Evolutionary conservation across 2,888 invertebrate genomes (phyloP), one percentile per base, ranked within the genome.

Genomic region (Esperia sulphurella): DNA sequence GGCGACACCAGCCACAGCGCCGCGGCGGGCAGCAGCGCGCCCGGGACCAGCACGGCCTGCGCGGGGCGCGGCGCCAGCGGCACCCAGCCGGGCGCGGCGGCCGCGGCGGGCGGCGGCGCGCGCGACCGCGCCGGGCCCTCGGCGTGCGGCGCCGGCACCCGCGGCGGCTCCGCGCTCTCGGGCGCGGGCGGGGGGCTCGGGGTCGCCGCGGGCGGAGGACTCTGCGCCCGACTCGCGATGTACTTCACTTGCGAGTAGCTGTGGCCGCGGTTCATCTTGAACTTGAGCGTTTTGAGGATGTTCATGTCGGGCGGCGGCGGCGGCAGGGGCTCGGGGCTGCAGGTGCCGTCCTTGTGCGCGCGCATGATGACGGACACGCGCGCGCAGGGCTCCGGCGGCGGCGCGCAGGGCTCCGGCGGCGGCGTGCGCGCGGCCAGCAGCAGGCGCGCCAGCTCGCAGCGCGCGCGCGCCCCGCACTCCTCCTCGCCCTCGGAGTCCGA

Each of bases 401-500:
- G n/a, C n/a, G n/a, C n/a, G n/a, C n/a, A n/a, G n/a, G n/a, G n/a
- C n/a, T 8, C 31, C 4, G 35, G 35, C 72, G 86, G 91, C 7
- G 92, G 92, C 14, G 92, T 92, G 41, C 92, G 92, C 52, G 91
- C 91, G 58, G 89, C 83, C 53, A 91, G 78, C 49, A 92, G 79
- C 57, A 90, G 75, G 51, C 90, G 80, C 55, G 90, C 90, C 62
- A 92, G 78, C 71, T 92, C 92, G 63, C 90, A 84, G 46, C 82
- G 81, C 33, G 82, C 73, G 45, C 79, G 73, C 61, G 83, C 91
- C 81, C 65, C 74, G 70, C 63, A 80, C 59, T 76, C 92, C 59
- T 92, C 91, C 78, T 95, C 93, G 59, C 94, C 91, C 84, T 96
- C 96, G 0, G 95, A 95, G 77, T 97, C 96, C 0, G 96, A 96